Evolutionary conservation across 2,113 vertebrate species (phyloP).

Genomic region (Picathartes gymnocephalus): DNA sequence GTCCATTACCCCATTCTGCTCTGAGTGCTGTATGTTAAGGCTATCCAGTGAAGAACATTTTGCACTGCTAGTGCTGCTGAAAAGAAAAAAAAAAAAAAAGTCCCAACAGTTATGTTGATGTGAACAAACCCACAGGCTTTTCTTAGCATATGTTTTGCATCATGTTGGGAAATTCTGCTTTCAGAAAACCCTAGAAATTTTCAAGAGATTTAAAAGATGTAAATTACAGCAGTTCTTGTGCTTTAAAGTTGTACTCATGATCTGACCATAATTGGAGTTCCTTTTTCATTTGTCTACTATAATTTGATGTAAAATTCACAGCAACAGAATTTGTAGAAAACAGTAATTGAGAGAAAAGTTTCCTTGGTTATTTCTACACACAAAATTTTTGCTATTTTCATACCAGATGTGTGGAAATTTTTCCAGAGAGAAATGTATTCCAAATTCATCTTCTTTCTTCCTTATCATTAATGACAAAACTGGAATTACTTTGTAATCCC

Average conservation of each 20-base stretch:
- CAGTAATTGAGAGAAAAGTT: background rate
- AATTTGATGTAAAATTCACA: background rate
- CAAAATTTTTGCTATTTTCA: background rate
- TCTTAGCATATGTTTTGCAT: background rate
- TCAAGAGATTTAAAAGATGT: background rate
- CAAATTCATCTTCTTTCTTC: background rate
- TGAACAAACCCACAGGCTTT: background rate
- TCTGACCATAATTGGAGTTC: background rate
- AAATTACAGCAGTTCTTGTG: background rate
- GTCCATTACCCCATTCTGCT: conserved; percentile 81
- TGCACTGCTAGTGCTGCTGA: conserved; percentile 62
- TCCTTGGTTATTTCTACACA: background rate
- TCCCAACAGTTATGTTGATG: background rate
- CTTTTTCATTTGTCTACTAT: background rate
- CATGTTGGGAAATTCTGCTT: background rate
- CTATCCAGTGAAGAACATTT: conserved; percentile 76
- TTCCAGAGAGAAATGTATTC: background rate
- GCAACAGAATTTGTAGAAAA: background rate
- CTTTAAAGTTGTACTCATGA: background rate
- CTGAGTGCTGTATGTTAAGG: conserved; percentile 68
- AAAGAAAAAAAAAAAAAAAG: background rate
- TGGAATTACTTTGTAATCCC: background rate
- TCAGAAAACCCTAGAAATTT: background rate
- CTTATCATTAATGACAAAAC: background rate
- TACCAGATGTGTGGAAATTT: rapidly evolving